A percentile compares a stretch with the other conserved stretches of the same genome.
Evolutionary conservation across 2,113 vertebrate genomes (phyloP).

Genomic region (Mystacornis crossleyi): DNA sequence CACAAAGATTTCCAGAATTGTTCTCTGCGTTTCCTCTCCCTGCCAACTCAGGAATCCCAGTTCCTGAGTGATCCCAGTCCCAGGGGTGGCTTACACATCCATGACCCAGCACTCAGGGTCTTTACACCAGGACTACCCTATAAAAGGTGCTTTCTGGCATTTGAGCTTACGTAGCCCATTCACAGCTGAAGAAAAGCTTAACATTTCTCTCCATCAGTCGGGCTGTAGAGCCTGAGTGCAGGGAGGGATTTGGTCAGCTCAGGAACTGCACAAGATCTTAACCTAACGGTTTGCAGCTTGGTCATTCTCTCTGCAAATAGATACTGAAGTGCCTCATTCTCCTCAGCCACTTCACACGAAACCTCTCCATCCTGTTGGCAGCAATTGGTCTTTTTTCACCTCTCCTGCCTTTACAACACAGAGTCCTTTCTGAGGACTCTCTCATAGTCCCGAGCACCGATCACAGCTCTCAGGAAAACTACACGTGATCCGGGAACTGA

Average conservation of each 20-base stretch:
- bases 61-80: not conserved
- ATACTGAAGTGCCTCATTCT: not conserved
- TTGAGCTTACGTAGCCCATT: not conserved
- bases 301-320: not conserved
- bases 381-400: not conserved
- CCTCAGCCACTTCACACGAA: not conserved
- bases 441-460: not conserved
- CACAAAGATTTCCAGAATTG: not conserved
- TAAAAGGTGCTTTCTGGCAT: not conserved
- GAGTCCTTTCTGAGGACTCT: not conserved
- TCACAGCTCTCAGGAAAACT: not conserved
- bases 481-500: not conserved
- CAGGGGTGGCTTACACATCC: not conserved
- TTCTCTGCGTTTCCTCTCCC: not conserved
- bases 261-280: not conserved
- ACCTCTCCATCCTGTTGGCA: not conserved
- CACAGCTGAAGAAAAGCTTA: not conserved
- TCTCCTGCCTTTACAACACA: not conserved
- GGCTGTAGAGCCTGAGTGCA: not conserved
- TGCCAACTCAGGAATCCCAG: not conserved
- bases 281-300: not conserved
- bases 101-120: accelerated
- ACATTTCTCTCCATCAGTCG: not conserved
- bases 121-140: not conserved
- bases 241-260: not conserved